Conservation (phyloP, 1,140 invertebrate species). For the Zaprionus nigranus region DNA sequence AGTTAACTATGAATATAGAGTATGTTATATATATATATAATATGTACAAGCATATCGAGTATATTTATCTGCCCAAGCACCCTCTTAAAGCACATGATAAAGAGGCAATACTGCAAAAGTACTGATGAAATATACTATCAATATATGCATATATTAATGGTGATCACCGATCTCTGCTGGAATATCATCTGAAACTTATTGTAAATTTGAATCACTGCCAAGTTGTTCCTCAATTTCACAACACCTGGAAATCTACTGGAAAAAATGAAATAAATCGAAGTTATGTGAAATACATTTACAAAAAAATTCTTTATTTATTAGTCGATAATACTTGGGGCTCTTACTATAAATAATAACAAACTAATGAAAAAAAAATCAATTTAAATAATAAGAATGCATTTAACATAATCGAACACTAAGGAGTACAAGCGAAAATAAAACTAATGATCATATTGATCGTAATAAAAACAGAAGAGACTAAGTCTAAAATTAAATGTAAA, state of each 20-base stretch:
- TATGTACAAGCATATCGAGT: not conserved
- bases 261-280: not conserved
- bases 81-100: no score
- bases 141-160: no score
- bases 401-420: not conserved
- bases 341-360: conserved; percentile 7
- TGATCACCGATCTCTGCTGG: no score
- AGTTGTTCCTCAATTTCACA: no score
- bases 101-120: no score
- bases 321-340: conserved; percentile 32
- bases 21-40: not conserved
- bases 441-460: conserved; percentile 2
- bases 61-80: no score
- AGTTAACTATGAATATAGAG: not conserved
- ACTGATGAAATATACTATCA: no score
- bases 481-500: not conserved
- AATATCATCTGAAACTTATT: no score
- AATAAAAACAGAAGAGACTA: not conserved
- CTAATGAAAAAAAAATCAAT: not conserved
- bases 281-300: not conserved
- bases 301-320: conserved; percentile 35
- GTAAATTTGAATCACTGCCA: no score
- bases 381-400: conserved; percentile 1
- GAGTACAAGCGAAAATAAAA: not conserved
- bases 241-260: no score